phyloP scores from a whole-genome alignment of 2,113 vertebrate genomes.

The Neoarius graeffei region DNA sequence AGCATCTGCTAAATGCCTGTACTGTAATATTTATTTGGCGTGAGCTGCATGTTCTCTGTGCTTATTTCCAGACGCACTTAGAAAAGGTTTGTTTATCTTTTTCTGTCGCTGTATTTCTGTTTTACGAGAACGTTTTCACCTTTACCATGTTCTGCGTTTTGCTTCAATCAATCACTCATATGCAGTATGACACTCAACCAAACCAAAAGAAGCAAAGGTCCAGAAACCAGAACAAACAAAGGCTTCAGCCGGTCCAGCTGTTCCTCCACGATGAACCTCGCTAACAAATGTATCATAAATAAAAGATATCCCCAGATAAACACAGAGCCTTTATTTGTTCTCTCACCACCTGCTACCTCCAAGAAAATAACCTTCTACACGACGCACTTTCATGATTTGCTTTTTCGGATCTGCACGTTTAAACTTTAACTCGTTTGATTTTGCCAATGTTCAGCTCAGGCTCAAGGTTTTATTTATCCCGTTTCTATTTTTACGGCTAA shows the following conservation, averaged over 20 bases:
- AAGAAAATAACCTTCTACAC: neutral
- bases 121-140: neutral
- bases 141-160: neutral
- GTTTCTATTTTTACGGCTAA: neutral
- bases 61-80: too few relatives aligned
- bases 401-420: neutral
- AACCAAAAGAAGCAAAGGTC: neutral
- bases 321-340: neutral
- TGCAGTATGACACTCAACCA: neutral
- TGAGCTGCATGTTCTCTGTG: neutral
- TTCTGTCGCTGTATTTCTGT: neutral
- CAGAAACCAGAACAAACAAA: slow-evolving; percentile 29
- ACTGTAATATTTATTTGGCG: too few relatives aligned
- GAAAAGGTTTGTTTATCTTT: neutral
- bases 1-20: too few relatives aligned
- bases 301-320: neutral
- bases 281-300: slow-evolving; percentile 21
- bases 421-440: neutral
- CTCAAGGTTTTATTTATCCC: neutral
- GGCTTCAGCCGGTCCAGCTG: slow-evolving; percentile 15
- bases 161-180: too few relatives aligned
- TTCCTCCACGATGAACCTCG: neutral
- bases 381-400: neutral
- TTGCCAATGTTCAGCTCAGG: neutral
- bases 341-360: neutral